Evolutionary conservation across 2,113 vertebrate species (phyloP).

Genomic region (Jaculus jaculus): DNA sequence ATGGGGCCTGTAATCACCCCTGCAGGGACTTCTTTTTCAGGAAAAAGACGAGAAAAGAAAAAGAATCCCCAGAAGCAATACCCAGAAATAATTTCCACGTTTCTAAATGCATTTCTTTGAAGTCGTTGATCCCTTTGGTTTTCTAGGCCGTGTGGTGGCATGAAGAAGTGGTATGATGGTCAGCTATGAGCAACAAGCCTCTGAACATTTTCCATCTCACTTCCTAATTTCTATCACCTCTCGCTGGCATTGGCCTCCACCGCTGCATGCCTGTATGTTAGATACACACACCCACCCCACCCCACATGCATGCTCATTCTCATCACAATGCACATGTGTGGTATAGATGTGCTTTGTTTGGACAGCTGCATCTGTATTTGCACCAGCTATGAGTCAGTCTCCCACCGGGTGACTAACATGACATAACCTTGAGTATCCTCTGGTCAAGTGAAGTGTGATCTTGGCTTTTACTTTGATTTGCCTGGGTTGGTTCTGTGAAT

Average conservation of each 20-base stretch:
- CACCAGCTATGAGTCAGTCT: constrained; percentile 8
- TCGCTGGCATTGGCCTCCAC: background rate
- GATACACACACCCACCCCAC: background rate
- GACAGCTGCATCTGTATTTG: constrained; percentile 2
- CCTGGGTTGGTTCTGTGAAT: constrained; percentile 41
- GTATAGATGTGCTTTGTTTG: background rate
- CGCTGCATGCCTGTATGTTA: background rate
- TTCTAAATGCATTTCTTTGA: constrained; percentile 71
- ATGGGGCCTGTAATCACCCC: constrained; percentile 29
- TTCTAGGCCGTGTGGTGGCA: constrained; percentile 55
- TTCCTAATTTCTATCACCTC: background rate
- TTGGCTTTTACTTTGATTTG: constrained; percentile 60
- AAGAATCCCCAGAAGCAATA: constrained; percentile 45
- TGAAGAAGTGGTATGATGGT: constrained; percentile 24
- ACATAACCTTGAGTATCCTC: constrained; percentile 41
- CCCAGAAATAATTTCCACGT: constrained; percentile 61
- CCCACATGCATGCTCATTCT: background rate
- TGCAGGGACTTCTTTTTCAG: constrained; percentile 47
- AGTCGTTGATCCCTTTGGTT: constrained; percentile 53
- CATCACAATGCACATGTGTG: background rate
- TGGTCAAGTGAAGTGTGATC: constrained; percentile 31
- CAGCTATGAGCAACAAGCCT: background rate
- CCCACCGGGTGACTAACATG: background rate
- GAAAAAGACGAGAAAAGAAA: constrained; percentile 57
- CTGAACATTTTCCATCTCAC: background rate